Conservation (phyloP, 2,113 vertebrate genomes). For the Coracopsis vasa region DNA sequence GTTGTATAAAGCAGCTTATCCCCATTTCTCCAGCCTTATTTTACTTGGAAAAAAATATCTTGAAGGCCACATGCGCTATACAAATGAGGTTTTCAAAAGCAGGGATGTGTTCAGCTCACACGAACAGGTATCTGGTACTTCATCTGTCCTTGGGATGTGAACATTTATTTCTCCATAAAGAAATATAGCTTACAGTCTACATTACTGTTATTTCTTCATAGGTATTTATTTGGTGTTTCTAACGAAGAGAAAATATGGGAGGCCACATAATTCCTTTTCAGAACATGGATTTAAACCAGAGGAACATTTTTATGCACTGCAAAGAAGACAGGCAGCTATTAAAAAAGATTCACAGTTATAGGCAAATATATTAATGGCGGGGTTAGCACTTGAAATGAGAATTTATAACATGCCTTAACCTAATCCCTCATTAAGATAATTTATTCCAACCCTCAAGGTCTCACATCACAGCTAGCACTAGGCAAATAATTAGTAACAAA, state of each 20-base stretch:
- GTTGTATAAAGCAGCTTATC: not conserved
- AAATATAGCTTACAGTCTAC: not conserved
- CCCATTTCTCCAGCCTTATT: not conserved
- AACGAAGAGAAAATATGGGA: not conserved
- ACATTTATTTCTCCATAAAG: not conserved
- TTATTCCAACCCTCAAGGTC: constrained; percentile 64
- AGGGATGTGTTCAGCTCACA: not conserved
- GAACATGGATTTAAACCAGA: not conserved
- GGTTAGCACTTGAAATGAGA: constrained; percentile 56
- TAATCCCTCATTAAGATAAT: constrained; percentile 70
- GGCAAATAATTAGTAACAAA: constrained; percentile 68
- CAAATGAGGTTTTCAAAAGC: not conserved
- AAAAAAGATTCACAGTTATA: constrained; percentile 60
- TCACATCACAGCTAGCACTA: constrained; percentile 58
- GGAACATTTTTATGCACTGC: not conserved
- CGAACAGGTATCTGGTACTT: not conserved
- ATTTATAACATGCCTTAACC: constrained; percentile 54
- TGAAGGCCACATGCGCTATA: not conserved
- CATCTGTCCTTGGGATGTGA: not conserved
- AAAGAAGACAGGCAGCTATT: constrained; percentile 36
- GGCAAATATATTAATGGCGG: constrained; percentile 44
- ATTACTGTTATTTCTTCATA: not conserved
- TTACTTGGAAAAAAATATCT: not conserved
- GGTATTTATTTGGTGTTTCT: not conserved
- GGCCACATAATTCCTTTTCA: not conserved